Conservation (phyloP, 2,888 invertebrate species). For the Ornithoptera alexandrae region DNA sequence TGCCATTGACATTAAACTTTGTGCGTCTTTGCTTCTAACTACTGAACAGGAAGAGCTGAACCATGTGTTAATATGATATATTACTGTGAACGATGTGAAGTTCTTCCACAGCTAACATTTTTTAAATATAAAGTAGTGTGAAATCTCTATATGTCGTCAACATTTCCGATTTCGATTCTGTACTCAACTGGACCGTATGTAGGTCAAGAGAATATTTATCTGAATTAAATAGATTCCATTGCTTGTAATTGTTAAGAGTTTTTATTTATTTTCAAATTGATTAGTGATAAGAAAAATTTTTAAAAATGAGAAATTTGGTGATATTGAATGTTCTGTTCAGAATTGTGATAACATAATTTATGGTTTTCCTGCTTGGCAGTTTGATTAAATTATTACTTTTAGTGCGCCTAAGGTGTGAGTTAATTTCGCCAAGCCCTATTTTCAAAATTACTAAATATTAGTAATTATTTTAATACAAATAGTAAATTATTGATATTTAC, state of each 20-base stretch:
- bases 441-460: slow-evolving; percentile 11
- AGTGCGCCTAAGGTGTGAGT: slow-evolving; percentile 30
- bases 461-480: neutral
- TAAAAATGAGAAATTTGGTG: slow-evolving; percentile 19
- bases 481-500: neutral
- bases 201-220: neutral
- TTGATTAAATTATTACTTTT: slow-evolving; percentile 31
- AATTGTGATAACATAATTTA: slow-evolving; percentile 29
- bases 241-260: neutral
- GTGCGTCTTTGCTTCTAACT: too few species aligned
- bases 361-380: slow-evolving; percentile 46
- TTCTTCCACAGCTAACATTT: too few species aligned
- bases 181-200: neutral
- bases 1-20: too few species aligned
- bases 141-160: too few species aligned
- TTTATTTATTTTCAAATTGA: neutral
- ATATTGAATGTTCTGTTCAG: slow-evolving; percentile 27
- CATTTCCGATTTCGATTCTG: too few species aligned
- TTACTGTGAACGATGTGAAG: too few species aligned
- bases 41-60: too few species aligned
- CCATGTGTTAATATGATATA: too few species aligned
- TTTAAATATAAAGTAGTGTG: too few species aligned
- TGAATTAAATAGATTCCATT: neutral
- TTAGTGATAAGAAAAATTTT: slow-evolving; percentile 3
- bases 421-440: slow-evolving; percentile 31